Base-by-base conservation (phyloP, 2,797 vertebrate genomes). In the Taenioides sp. region DNA sequence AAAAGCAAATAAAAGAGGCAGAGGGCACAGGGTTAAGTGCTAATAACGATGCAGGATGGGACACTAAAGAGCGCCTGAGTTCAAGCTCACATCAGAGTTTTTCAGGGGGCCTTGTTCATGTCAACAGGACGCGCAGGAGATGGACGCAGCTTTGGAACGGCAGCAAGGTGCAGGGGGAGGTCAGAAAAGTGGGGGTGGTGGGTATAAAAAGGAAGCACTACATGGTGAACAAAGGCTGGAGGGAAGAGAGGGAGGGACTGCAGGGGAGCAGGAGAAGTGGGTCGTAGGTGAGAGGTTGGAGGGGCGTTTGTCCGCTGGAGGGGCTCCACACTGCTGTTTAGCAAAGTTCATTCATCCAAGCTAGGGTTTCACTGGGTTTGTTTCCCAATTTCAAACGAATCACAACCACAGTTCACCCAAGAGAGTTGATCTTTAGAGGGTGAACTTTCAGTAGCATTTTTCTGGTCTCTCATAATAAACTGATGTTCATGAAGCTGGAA, bases 31-130 rank as follows among this genome's bases (percentile, higher is more conserved):
- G 91, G 91, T 92, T 91, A 92, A 92, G 90, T 91, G 89, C 87
- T 86, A 91, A 91, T 92, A 92, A 92, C 88, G 88, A 91, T 86
- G 81, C 74, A 75, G 87, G 86, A 88, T 86, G 88, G 88, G 84
- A 86, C 79, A 80, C 74, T 47, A 54, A 69, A 71, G 69, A 76
- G 75, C 70, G 77, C 77, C 74, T 75, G 80, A 76, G 78, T 78
- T 87, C 70, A 83, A 75, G 79, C 78, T 76, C 68, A 86, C 84
- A 85, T 91, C 89, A 91, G 88, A 92, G 87, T 71, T 73, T 86
- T 80, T 86, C 67, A 81, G 78, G 70, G 73, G 80, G 85, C 65
- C 83, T 87, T 86, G 87, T 82, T 83, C 83, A 85, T 84, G 82
- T 91, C 88, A 89, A 90, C 86, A 78, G 77, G 85, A 88, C 84